phyloP scores from a whole-genome alignment of 2,797 vertebrate genomes.

The Miichthys miiuy region DNA sequence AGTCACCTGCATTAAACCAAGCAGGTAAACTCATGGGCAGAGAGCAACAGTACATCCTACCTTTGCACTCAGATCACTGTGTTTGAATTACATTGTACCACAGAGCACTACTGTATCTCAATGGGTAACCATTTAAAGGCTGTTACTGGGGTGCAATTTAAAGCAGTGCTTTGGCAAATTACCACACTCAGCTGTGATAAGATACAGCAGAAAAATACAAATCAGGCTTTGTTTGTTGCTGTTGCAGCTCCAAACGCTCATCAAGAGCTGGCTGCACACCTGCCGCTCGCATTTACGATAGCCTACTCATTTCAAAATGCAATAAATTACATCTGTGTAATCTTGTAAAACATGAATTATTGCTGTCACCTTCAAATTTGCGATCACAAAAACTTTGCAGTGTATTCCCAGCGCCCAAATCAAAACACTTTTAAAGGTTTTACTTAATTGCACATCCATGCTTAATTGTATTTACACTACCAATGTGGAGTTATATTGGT shows the following conservation, averaged over 20 bases:
- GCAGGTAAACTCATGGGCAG: conserved; percentile 47
- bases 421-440: conserved; percentile 70
- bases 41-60: conserved; percentile 55
- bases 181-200: conserved; percentile 33
- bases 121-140: conserved; percentile 64
- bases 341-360: conserved; percentile 77
- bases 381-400: conserved; percentile 61
- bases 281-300: conserved; percentile 65
- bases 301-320: conserved; percentile 61
- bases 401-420: conserved; percentile 39
- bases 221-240: conserved; percentile 45
- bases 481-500: conserved; percentile 74
- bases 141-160: conserved; percentile 57
- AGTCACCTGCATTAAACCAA: conserved; percentile 67
- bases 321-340: conserved; percentile 74
- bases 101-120: conserved; percentile 52
- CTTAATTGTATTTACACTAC: conserved; percentile 81
- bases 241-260: conserved; percentile 41
- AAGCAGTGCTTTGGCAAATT: conserved; percentile 51
- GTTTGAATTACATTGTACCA: conserved; percentile 64
- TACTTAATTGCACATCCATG: conserved; percentile 70
- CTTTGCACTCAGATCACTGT: conserved; percentile 63
- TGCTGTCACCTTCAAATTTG: conserved; percentile 77
- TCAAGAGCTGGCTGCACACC: conserved; percentile 60
- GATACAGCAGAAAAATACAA: conserved; percentile 46